Conservation (phyloP, 2,113 vertebrate genomes). For the Clarias gariepinus region DNA sequence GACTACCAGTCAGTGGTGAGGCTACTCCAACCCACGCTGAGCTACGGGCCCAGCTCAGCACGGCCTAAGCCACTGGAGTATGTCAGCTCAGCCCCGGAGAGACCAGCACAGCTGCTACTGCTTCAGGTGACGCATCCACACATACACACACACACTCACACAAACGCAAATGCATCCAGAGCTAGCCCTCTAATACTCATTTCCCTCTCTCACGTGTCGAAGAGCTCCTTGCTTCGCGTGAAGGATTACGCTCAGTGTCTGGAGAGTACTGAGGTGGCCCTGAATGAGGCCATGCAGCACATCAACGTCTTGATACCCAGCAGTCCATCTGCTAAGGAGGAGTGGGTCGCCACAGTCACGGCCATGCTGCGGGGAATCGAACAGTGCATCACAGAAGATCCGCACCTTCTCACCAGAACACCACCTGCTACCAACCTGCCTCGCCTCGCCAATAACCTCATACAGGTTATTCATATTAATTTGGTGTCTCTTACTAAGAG, state of each 20-base stretch:
- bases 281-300: constrained; percentile 93
- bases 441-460: constrained; percentile 89
- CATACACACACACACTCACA: neutral
- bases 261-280: constrained; percentile 87
- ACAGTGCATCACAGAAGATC: constrained; percentile 77
- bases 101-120: constrained; percentile 91
- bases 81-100: constrained; percentile 88
- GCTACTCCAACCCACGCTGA: constrained; percentile 87
- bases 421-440: constrained; percentile 74
- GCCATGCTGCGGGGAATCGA: constrained; percentile 86
- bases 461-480: constrained; percentile 75
- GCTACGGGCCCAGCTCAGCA: constrained; percentile 72
- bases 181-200: neutral
- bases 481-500: neutral
- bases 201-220: neutral
- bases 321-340: constrained; percentile 83
- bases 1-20: constrained; percentile 89
- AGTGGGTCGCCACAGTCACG: constrained; percentile 89
- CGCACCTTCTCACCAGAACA: constrained; percentile 72
- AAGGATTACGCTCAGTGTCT: constrained; percentile 88
- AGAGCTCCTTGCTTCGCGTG: constrained; percentile 90
- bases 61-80: constrained; percentile 86
- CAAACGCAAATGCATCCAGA: neutral
- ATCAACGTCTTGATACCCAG: constrained; percentile 75
- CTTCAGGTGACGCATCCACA: constrained; percentile 80